Evolutionary conservation across 2,797 vertebrate genomes (phyloP).

Genomic region (Cossypha polioptera): DNA sequence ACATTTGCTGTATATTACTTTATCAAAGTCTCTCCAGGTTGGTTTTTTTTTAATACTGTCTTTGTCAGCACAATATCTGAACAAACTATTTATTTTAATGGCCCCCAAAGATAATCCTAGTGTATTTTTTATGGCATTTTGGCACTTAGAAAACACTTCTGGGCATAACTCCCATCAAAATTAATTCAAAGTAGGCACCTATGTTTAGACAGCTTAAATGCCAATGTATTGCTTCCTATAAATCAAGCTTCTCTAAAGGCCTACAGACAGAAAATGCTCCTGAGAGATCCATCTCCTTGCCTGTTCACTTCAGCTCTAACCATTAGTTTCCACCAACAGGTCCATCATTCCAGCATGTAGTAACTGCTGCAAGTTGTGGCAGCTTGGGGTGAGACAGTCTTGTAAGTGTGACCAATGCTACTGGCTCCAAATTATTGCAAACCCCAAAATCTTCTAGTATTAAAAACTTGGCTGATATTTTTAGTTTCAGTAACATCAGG

Average conservation of each 20-base stretch:
- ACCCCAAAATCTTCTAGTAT: neutral
- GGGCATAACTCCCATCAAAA: neutral
- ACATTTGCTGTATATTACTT: neutral
- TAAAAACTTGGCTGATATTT: neutral
- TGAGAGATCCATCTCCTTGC: neutral
- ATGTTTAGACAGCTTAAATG: conserved; percentile 14
- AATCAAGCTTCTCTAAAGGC: neutral
- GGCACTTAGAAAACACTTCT: neutral
- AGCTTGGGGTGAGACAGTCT: neutral
- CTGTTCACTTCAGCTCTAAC: neutral
- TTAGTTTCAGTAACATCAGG: neutral
- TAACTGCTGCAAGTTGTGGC: neutral
- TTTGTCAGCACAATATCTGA: neutral
- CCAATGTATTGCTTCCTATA: neutral
- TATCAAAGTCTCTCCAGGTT: neutral
- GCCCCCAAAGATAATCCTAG: neutral
- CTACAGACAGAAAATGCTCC: neutral
- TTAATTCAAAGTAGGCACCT: neutral
- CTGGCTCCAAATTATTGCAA: neutral
- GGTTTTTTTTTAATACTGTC: neutral
- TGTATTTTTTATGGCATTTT: neutral
- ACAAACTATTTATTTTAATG: neutral
- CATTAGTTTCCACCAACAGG: neutral
- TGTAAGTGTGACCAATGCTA: neutral
- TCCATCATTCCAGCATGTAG: neutral